Percentiles rank a stretch among this genome's conserved stretches.
Conservation (phyloP, 2,888 invertebrate species). For the Punctoribates punctum region DNA sequence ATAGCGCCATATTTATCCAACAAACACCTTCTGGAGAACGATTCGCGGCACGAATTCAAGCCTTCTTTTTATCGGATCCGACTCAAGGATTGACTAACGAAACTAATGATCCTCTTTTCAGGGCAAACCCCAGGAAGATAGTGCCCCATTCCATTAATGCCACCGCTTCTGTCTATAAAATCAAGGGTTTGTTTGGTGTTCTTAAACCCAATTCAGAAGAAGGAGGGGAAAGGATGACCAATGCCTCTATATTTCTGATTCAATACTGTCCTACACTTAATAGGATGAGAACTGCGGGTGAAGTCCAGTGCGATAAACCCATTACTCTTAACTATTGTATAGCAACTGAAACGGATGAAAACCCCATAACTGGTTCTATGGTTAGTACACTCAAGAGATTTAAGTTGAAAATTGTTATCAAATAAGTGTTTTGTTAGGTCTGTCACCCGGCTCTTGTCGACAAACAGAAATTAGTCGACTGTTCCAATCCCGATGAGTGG, state of each 20-base stretch:
- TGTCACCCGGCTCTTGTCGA: neutral
- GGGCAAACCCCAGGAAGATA: neutral
- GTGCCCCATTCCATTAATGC: neutral
- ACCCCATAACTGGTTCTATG: neutral
- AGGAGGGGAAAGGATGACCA: neutral
- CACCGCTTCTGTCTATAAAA: neutral
- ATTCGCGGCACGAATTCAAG: neutral
- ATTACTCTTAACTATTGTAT: neutral
- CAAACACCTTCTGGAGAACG: neutral
- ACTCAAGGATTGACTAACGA: neutral
- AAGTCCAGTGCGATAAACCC: neutral
- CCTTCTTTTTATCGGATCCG: neutral
- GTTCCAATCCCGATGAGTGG: neutral
- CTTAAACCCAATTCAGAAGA: neutral
- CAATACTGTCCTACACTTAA: neutral
- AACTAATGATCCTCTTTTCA: no score
- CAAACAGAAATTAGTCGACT: neutral
- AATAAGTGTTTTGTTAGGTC: no score
- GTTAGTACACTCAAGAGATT: neutral
- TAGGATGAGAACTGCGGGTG: neutral
- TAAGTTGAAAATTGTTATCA: neutral
- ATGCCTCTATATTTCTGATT: neutral
- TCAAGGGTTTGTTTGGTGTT: neutral
- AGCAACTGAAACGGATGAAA: neutral
- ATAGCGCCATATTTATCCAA: neutral